Base-by-base conservation (phyloP, 2,888 invertebrate species). In the Andrena flavipes region DNA sequence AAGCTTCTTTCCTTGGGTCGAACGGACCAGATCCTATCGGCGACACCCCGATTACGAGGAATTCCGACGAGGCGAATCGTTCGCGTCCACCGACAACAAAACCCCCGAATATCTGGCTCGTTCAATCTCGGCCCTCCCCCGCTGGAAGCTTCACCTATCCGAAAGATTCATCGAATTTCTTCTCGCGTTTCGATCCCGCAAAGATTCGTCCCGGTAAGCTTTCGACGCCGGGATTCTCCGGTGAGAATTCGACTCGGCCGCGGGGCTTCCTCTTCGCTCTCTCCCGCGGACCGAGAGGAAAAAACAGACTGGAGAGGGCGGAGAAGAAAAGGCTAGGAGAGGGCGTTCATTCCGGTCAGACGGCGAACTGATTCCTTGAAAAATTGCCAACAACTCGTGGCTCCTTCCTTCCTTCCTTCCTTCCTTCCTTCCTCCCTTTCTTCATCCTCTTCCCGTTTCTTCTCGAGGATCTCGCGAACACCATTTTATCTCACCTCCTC, bases 281-380 rank as follows among this genome's bases (percentile, higher is more conserved):
- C 10, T 51, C 20, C 2, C 2, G 16, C n/a, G 7, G 59, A 8
- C 33, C 62, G 56, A 26, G 56, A 48, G 56, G 67, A 49, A 29
- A 70, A 80, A 84, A 76, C 62, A 30, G 63, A 29, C 30, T 33
- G 51, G 74, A 49, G 62, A 26, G 64, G 69, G 56, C 49, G 62
- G 74, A 67, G 49, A 59, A 76, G 67, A 23, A 63, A 65, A 67
- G 72, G 35, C 48, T 72, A 63, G 62, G 54, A 56, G 64, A 29
- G 72, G 78, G 74, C 86, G 87, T 90, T 88, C 91, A 88, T 91
- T 92, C 92, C 90, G 91, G 90, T 91, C 90, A 89, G 91, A 91
- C 87, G 87, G 85, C 84, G 87, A 89, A 88, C 88, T 92, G 91
- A 92, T 92, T 92, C 92, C 87, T 91, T 92, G 92, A 92, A 91